Evolutionary conservation across 2,113 vertebrate species (phyloP).

Genomic region (Eubucco bourcierii): DNA sequence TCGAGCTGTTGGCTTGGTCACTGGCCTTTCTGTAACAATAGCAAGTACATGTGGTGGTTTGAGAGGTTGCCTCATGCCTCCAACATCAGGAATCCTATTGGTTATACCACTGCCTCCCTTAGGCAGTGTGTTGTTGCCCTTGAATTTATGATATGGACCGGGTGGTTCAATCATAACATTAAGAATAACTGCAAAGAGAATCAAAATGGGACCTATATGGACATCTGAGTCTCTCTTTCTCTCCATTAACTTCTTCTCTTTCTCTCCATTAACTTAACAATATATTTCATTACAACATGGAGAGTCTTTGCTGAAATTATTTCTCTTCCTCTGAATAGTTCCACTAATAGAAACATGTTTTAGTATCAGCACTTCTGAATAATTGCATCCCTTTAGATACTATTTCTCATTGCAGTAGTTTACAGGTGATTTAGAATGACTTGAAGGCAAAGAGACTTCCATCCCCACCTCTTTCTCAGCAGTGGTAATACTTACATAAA

Average conservation of each 20-base stretch:
- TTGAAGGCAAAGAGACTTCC: background rate
- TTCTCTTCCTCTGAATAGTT: background rate
- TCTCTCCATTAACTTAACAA: background rate
- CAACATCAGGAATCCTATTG: slow-evolving; percentile 78
- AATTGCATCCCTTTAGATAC: background rate
- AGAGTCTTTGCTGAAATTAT: background rate
- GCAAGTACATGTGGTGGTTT: slow-evolving; percentile 50
- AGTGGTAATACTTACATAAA: background rate
- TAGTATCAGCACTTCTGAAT: background rate
- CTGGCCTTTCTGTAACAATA: slow-evolving; percentile 61
- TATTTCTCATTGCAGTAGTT: background rate
- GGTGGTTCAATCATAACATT: slow-evolving; percentile 83
- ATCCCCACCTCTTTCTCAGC: background rate
- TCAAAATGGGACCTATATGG: slow-evolving; percentile 17
- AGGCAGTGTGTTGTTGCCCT: slow-evolving; percentile 13
- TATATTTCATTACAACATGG: background rate
- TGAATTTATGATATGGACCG: slow-evolving; percentile 56
- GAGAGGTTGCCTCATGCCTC: slow-evolving; percentile 75
- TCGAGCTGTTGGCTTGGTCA: slow-evolving; percentile 55
- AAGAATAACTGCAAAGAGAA: slow-evolving; percentile 76
- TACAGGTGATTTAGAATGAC: background rate
- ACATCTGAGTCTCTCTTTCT: background rate
- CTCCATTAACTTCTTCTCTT: background rate
- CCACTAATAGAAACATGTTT: background rate
- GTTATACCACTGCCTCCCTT: slow-evolving; percentile 62